Conservation (phyloP, 2,797 vertebrate genomes). For the Lepus townsendii region DNA sequence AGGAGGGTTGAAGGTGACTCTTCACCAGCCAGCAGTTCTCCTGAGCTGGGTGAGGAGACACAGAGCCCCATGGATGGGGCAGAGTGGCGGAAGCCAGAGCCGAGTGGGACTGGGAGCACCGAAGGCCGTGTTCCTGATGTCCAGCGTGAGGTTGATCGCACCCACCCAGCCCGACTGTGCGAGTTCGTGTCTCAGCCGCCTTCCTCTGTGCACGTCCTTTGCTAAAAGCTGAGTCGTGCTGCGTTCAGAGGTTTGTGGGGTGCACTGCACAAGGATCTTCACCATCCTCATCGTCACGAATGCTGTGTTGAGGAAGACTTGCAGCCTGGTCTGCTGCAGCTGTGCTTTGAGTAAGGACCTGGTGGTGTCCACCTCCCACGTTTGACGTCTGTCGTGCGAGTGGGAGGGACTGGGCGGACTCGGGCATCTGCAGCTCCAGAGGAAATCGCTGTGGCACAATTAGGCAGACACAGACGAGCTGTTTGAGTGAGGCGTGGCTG, state of each 20-base stretch:
- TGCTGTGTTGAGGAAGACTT: not conserved
- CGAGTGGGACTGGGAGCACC: not conserved
- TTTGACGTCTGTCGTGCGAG: not conserved
- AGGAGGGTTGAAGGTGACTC: not conserved
- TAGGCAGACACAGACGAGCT: not conserved
- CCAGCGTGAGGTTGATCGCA: not conserved
- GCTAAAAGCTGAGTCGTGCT: not conserved
- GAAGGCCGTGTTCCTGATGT: not conserved
- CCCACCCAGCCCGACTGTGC: not conserved
- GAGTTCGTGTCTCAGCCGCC: not conserved
- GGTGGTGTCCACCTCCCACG: not conserved
- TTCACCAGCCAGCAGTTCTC: not conserved
- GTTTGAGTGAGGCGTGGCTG: not conserved
- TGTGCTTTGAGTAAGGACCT: constrained; percentile 1
- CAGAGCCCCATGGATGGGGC: not conserved
- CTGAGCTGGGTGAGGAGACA: too few species aligned
- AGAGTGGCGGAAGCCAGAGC: not conserved
- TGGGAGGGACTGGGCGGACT: not conserved
- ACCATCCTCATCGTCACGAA: not conserved
- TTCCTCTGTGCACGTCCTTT: not conserved
- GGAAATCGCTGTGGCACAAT: not conserved
- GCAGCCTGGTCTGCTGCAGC: not conserved
- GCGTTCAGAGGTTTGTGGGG: not conserved
- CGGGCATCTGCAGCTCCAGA: not conserved
- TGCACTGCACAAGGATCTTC: not conserved